Evolutionary conservation across 2,113 vertebrate genomes (phyloP), one percentile per base, ranked within the genome.

Genomic region (Gorsachius goisagi): DNA sequence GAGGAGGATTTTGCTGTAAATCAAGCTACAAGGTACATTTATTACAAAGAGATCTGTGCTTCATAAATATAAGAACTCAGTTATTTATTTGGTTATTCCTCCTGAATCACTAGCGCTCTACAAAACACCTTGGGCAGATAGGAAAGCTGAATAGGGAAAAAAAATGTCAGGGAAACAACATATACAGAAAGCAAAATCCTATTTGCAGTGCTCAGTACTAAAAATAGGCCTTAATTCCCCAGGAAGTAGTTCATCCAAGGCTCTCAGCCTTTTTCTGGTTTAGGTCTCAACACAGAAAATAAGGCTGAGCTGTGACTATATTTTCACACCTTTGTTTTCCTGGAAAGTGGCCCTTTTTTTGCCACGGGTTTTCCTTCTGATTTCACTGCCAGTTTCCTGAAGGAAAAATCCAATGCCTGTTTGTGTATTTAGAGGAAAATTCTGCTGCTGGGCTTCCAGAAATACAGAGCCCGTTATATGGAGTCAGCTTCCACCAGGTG

Each of bases 1-100:
- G 67, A 89, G 91, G 74, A 95, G 62, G 92, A 95, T 91, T 96
- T 96, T 95, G 71, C 77, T 85, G 71, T 91, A 96, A 95, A 96
- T 97, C 94, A 96, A 89, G 62, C 66, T 96, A 50, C 71, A 58
- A 85, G 84, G 26, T 88, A 83, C 66, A 76, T 94, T 97, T 94
- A 95, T 97, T 95, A 69, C 77, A 85, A 64, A 84, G 62, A 92
- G 83, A 95, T 96, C 88, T 93, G 75, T 60, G 73, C 60, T 75
- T 94, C 85, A 17, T 85, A 59, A 95, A 95, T 66, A 79, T 90
- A 93, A 80, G 72, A 86, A 91, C 81, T 82, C 53, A 1, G 69
- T 94, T 97, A 85, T 89, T 93, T 94, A 50, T 89, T 77, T 91
- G 58, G 73, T 85, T 87, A 4, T 79, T 63, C 67, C 78, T 60